Evolutionary conservation across 1,140 invertebrate species (phyloP).

Genomic region (Orchesella cincta): DNA sequence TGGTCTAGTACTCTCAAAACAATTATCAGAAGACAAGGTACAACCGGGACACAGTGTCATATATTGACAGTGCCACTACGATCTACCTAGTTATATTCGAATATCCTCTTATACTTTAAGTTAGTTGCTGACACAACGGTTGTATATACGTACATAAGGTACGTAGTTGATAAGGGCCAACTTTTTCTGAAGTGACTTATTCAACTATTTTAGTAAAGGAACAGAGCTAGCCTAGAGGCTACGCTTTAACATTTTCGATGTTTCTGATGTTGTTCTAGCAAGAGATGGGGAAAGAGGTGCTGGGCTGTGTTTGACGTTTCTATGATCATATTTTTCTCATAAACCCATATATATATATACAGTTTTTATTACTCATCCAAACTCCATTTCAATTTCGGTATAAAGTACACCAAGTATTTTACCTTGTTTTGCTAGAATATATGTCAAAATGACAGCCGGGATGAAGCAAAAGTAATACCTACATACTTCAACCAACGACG

Average conservation of each 20-base stretch:
- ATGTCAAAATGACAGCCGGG: conserved; percentile 13
- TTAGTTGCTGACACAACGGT: too few species aligned
- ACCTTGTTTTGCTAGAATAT: background rate
- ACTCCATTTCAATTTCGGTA: background rate
- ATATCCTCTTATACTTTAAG: too few species aligned
- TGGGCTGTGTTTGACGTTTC: conserved; percentile 14
- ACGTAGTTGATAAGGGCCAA: too few species aligned
- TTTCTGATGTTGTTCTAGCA: too few species aligned
- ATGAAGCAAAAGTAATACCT: conserved; percentile 2
- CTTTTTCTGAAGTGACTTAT: too few species aligned
- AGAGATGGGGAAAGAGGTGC: too few species aligned
- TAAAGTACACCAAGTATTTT: background rate
- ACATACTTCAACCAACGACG: background rate
- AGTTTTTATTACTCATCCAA: background rate
- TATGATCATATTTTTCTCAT: conserved; percentile 10
- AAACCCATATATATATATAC: background rate
- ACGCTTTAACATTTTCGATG: too few species aligned
- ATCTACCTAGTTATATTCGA: too few species aligned
- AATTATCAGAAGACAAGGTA: background rate
- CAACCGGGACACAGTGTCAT: background rate
- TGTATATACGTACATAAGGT: too few species aligned
- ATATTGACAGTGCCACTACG: too few species aligned
- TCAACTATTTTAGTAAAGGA: too few species aligned
- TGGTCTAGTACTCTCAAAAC: background rate
- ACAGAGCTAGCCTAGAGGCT: too few species aligned